Percentiles rank a stretch among this genome's conserved stretches.
These are phyloP conservation scores for Lobophora halterata DNA, from an alignment of 2,888 invertebrate genomes.

Conservation along the genomic window DNA sequence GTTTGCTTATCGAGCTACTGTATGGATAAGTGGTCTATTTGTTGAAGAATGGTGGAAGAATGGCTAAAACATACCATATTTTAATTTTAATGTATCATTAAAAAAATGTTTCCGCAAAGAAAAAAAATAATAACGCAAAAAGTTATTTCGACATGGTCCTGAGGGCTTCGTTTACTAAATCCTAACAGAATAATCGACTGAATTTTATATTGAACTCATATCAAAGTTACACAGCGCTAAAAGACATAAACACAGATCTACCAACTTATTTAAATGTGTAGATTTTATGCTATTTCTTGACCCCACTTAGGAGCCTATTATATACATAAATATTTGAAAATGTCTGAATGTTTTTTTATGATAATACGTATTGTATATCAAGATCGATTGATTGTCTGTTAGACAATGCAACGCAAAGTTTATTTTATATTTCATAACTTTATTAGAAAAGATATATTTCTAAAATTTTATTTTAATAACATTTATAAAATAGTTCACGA, in stretches of 20 bases:
- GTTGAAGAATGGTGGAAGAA: too few relatives aligned
- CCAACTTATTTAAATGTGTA: slow-evolving; percentile 44
- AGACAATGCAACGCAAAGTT: neutral
- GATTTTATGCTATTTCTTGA: slow-evolving; percentile 34
- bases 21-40: too few relatives aligned
- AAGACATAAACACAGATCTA: slow-evolving; percentile 53
- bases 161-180: slow-evolving; percentile 24
- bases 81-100: too few relatives aligned
- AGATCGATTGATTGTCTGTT: slow-evolving; percentile 34
- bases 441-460: neutral
- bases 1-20: too few relatives aligned
- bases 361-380: slow-evolving; percentile 20
- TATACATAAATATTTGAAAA: slow-evolving; percentile 12
- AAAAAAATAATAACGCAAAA: too few relatives aligned
- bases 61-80: too few relatives aligned
- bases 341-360: slow-evolving; percentile 32
- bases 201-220: slow-evolving; percentile 59
- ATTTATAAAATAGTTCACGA: too few relatives aligned
- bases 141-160: neutral
- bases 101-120: too few relatives aligned
- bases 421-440: too few relatives aligned
- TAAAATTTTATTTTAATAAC: too few relatives aligned
- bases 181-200: slow-evolving; percentile 45
- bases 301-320: slow-evolving; percentile 48
- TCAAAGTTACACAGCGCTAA: slow-evolving; percentile 42